Evolutionary conservation across 2,797 vertebrate genomes (phyloP).

Genomic region (Argentina silus): DNA sequence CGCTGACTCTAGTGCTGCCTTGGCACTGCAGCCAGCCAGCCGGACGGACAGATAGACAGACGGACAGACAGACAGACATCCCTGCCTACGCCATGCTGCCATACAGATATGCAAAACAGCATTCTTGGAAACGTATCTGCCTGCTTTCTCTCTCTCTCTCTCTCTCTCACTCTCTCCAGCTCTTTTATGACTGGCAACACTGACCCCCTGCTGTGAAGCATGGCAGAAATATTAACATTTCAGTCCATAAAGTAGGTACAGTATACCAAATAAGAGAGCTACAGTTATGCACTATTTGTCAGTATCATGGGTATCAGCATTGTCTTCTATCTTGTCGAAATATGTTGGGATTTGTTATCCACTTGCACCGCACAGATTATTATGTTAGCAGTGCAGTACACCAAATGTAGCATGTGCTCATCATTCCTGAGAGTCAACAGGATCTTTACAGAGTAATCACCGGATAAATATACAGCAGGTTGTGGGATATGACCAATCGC

Average conservation of each 20-base stretch:
- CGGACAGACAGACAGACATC: not conserved
- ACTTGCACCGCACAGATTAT: not conserved
- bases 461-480: conserved; percentile 52
- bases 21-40: conserved; percentile 48
- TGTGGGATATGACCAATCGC: conserved; percentile 63
- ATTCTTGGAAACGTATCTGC: conserved; percentile 43
- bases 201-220: conserved; percentile 47
- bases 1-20: conserved; percentile 48
- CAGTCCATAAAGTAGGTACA: conserved; percentile 17
- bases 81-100: conserved; percentile 31
- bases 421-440: conserved; percentile 57
- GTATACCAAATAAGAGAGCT: conserved; percentile 1
- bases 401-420: conserved; percentile 61
- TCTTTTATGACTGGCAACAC: conserved; percentile 44
- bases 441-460: conserved; percentile 39
- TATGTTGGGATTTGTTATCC: not conserved
- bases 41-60: not conserved
- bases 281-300: not conserved
- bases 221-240: conserved; percentile 33
- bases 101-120: conserved; percentile 52
- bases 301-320: not conserved
- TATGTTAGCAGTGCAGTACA: not conserved
- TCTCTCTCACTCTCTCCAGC: conserved; percentile 35
- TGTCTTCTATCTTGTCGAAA: not conserved
- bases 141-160: conserved; percentile 4